These are phyloP conservation scores for Palaemon carinicauda DNA, from an alignment of 1,140 invertebrate genomes.

Conservation along the genomic window DNA sequence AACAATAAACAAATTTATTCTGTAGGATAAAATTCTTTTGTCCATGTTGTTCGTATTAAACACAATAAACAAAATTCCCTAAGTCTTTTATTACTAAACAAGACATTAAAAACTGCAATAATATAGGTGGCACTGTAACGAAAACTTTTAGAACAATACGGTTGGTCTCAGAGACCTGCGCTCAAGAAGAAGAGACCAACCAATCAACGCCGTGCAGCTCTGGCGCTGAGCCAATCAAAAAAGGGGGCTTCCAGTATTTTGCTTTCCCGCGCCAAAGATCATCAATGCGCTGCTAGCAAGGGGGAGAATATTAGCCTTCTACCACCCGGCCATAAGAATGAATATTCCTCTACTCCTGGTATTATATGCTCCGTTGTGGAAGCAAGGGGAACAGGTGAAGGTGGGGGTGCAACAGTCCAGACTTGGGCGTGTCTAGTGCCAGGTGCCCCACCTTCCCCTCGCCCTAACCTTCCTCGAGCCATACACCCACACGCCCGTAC, in stretches of 20 bases:
- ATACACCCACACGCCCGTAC: too few species aligned
- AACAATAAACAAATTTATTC: too few species aligned
- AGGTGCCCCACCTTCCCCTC: background rate
- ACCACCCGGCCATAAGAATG: background rate
- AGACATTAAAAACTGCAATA: background rate
- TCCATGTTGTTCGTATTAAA: too few species aligned
- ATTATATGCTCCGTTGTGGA: background rate
- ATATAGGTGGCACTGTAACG: background rate
- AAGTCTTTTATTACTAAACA: too few species aligned
- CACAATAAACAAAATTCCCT: too few species aligned
- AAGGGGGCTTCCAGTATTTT: background rate
- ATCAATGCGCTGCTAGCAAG: background rate
- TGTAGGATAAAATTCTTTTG: too few species aligned
- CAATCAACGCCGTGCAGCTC: background rate
- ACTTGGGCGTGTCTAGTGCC: slow-evolving; percentile 25
- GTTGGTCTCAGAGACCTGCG: background rate
- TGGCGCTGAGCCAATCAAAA: background rate
- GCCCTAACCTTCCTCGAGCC: background rate
- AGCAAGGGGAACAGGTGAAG: slow-evolving; percentile 26
- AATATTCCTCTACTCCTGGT: background rate
- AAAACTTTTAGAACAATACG: background rate
- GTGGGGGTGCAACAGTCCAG: slow-evolving; percentile 4
- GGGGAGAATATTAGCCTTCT: background rate
- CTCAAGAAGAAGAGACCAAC: background rate
- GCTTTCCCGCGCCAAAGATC: background rate